Conservation (phyloP, 2,888 invertebrate genomes). For the Drosophila pegasa region DNA sequence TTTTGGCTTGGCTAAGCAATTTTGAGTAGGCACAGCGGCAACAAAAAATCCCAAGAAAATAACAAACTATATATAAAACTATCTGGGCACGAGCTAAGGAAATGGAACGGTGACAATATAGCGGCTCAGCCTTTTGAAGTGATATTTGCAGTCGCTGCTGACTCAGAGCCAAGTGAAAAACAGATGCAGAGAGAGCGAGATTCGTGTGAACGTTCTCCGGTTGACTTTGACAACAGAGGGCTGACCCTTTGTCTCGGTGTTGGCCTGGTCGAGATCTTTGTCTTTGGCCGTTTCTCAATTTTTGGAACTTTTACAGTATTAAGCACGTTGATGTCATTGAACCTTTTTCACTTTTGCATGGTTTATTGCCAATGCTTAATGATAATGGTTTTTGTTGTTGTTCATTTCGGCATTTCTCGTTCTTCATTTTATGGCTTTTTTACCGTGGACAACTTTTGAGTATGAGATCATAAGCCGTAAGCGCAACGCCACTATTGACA, state of each 20-base stretch:
- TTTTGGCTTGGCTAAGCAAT: constrained; percentile 46
- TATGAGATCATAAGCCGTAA: constrained; percentile 74
- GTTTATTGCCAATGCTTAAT: constrained; percentile 35
- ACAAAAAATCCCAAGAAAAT: constrained; percentile 4
- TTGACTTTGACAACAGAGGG: constrained; percentile 22
- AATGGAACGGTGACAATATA: constrained; percentile 43
- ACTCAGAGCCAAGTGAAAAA: constrained; percentile 35
- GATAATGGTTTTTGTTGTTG: constrained; percentile 23
- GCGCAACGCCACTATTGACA: constrained; percentile 66
- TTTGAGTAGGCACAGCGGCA: constrained; percentile 11
- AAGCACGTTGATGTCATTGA: constrained; percentile 58
- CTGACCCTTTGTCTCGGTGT: constrained; percentile 24
- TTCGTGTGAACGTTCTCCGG: constrained; percentile 15
- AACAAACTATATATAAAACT: constrained; percentile 10
- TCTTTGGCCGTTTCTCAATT: constrained; percentile 46
- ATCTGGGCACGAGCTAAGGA: constrained; percentile 30
- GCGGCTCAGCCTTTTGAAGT: constrained; percentile 48
- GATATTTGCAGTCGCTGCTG: constrained; percentile 29
- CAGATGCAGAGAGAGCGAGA: not conserved
- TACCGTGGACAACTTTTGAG: constrained; percentile 59
- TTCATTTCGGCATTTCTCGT: constrained; percentile 38
- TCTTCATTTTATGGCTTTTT: constrained; percentile 39
- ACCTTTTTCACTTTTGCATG: constrained; percentile 38
- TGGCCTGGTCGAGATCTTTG: constrained; percentile 41
- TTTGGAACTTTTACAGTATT: constrained; percentile 33